A percentile compares a stretch with the other conserved stretches of the same genome.
phyloP scores from a whole-genome alignment of 2,797 vertebrate genomes.

The Rhynchonycteris naso region DNA sequence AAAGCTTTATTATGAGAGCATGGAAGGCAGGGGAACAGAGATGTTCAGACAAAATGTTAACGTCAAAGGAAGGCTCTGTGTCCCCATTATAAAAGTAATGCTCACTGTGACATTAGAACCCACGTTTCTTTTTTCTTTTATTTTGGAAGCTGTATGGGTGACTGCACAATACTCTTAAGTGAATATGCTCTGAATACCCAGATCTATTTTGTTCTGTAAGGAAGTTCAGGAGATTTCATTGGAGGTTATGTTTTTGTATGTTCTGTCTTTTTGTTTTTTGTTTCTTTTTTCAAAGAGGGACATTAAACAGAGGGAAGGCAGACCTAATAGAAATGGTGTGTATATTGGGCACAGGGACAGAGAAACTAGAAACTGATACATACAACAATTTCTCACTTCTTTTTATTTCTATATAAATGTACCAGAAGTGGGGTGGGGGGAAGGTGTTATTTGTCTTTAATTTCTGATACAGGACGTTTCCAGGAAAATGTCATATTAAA shows the following conservation, averaged over 20 bases:
- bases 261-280: not conserved
- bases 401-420: constrained; percentile 9
- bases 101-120: constrained; percentile 37
- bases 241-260: not conserved
- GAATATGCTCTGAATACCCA: not conserved
- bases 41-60: constrained; percentile 62
- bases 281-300: not conserved
- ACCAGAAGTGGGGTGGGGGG: not conserved
- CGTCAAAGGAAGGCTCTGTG: constrained; percentile 43
- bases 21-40: constrained; percentile 29
- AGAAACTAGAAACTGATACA: not conserved
- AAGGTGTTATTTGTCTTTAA: not conserved
- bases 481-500: not conserved
- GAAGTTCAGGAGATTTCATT: constrained; percentile 45
- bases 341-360: not conserved
- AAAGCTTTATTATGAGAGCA: constrained; percentile 44
- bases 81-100: constrained; percentile 65
- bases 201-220: not conserved
- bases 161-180: not conserved
- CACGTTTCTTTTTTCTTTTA: not conserved
- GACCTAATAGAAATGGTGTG: not conserved
- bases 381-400: not conserved
- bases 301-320: not conserved
- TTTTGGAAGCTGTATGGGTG: not conserved
- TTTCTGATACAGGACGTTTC: not conserved